A percentile compares a stretch with the other conserved stretches of the same genome.
Evolutionary conservation across 2,797 vertebrate genomes (phyloP).

Genomic region (Enteromius trimaculatus): DNA sequence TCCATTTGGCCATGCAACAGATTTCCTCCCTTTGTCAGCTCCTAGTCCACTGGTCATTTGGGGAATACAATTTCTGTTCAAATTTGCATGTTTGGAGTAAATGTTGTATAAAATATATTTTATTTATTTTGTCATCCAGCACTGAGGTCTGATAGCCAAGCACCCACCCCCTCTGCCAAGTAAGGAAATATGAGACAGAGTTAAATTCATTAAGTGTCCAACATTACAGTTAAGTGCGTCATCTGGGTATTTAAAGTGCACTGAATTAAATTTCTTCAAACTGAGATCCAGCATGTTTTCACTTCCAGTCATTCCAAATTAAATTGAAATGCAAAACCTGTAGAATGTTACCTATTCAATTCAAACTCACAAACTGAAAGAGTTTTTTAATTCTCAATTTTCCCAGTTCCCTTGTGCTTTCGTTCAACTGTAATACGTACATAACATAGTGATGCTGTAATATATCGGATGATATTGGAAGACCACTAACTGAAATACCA

Average conservation of each 20-base stretch:
- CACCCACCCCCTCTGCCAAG: background rate
- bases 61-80: background rate
- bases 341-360: background rate
- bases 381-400: background rate
- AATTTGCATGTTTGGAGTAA: background rate
- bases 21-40: background rate
- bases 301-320: background rate
- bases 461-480: background rate
- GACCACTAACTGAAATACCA: background rate
- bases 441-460: background rate
- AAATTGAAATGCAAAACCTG: background rate
- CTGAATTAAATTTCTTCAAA: background rate
- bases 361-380: background rate
- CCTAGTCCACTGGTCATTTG: background rate
- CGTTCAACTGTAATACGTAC: background rate
- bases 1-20: background rate
- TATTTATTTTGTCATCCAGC: background rate
- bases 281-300: background rate
- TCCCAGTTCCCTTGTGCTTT: background rate
- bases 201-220: background rate
- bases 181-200: background rate
- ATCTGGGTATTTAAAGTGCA: background rate
- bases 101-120: background rate
- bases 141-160: background rate
- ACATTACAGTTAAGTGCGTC: background rate